Evolutionary conservation across 2,888 invertebrate species (phyloP), one percentile per base, ranked within the genome.

Genomic region (Melinaea marsaeus): DNA sequence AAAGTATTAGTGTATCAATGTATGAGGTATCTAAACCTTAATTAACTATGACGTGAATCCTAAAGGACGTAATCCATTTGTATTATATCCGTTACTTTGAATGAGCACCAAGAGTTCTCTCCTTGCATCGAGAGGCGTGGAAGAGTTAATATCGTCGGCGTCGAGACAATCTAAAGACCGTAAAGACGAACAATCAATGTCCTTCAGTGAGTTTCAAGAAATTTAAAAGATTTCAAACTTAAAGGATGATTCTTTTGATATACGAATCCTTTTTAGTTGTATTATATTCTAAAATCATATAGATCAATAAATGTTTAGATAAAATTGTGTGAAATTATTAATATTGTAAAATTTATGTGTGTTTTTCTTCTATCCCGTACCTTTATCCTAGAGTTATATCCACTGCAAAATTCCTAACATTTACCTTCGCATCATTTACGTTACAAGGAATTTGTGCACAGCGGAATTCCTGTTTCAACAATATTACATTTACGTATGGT

Each of bases 401-500:
- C 9, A 32, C 51, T 32, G 51, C 51, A 51, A 11, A 51, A 51
- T 32, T 51, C 9, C 51, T 51, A 51, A 32, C 9, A 51, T 9
- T 51, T 51, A 22, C 42, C 42, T 57, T 6, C 37, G 9, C 33
- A 51, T 61, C 47, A 61, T 61, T 48, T 61, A 57, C 51, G 57
- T 11, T n/a, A 48, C 37, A 47, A 35, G 13, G 54, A 13, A 32
- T 58, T 42, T 22, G 57, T 57, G 54, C 37, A 57, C 51, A 33
- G 54, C 47, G 55, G 51, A 57, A 57, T 62, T 62, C 61, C 57
- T 51, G 9, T 11, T 51, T 9, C 57, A 37, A 62, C 57, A 45
- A 57, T 61, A 57, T 57, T 62, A 57, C 57, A 57, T 48, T 42
- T 9, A 42, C 11, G 9, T 42, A 42, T 42, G 9, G 42, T 42